Percentiles rank a stretch among this genome's conserved stretches.
These are phyloP conservation scores for Scartelaos histophorus DNA, from an alignment of 2,113 vertebrate species.

Conservation along the genomic window DNA sequence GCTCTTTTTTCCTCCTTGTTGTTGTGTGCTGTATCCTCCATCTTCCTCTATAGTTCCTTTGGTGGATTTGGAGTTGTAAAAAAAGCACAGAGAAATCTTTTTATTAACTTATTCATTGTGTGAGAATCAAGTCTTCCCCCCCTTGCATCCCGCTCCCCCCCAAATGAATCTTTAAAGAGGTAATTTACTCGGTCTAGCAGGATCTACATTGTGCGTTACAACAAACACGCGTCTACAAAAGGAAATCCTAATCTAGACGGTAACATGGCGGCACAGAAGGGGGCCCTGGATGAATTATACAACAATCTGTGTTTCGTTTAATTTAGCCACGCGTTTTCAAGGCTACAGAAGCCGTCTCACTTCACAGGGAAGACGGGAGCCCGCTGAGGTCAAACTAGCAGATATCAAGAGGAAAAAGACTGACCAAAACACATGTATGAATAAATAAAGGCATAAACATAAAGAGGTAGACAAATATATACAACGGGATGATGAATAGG, in stretches of 20 bases:
- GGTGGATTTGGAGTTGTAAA: constrained; percentile 67
- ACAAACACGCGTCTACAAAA: constrained; percentile 80
- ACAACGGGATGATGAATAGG: constrained; percentile 34
- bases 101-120: constrained; percentile 84
- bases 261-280: constrained; percentile 70
- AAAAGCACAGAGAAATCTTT: constrained; percentile 68
- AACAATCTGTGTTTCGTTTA: constrained; percentile 80
- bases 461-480: constrained; percentile 34
- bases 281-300: constrained; percentile 79
- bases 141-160: constrained; percentile 34
- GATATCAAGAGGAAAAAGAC: constrained; percentile 72
- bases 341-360: constrained; percentile 62
- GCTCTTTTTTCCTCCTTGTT: constrained; percentile 69
- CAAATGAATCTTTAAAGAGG: constrained; percentile 83
- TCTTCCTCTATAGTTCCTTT: constrained; percentile 59
- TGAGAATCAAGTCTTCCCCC: constrained; percentile 74
- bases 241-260: constrained; percentile 79
- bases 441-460: constrained; percentile 70
- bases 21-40: constrained; percentile 77
- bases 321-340: constrained; percentile 80
- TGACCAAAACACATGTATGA: constrained; percentile 64
- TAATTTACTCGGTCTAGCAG: constrained; percentile 79
- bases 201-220: constrained; percentile 76
- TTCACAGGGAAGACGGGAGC: constrained; percentile 65
- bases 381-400: constrained; percentile 74